phyloP scores from a whole-genome alignment of 2,797 vertebrate species.

The Hylomyscus alleni region DNA sequence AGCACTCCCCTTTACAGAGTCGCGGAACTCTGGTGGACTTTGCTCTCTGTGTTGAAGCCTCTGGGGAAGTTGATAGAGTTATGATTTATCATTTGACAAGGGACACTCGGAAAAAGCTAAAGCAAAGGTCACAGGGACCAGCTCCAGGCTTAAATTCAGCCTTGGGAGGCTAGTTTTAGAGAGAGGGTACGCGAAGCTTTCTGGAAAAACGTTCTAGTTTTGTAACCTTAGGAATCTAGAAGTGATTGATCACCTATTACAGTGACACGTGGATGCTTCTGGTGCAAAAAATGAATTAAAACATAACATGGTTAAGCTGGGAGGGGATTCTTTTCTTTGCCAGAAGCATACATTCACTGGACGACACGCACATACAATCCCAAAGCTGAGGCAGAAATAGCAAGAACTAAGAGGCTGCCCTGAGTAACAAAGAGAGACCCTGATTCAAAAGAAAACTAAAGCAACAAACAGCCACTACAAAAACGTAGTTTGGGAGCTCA shows the following conservation, averaged over 20 bases:
- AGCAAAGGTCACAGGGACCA: slow-evolving; percentile 65
- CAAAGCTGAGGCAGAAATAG: background rate
- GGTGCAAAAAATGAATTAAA: background rate
- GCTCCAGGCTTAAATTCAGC: slow-evolving; percentile 31
- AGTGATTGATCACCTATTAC: background rate
- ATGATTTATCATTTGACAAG: slow-evolving; percentile 65
- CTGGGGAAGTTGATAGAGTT: slow-evolving; percentile 69
- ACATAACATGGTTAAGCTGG: background rate
- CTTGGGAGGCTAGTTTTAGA: background rate
- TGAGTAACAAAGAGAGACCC: background rate
- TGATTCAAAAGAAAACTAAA: background rate
- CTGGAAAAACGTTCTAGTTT: background rate
- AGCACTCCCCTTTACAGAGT: background rate
- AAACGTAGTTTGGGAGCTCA: background rate
- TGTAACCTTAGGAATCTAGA: background rate
- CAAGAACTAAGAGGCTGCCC: background rate
- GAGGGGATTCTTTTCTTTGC: background rate
- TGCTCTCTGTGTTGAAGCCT: slow-evolving; percentile 63
- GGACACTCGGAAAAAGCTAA: slow-evolving; percentile 65
- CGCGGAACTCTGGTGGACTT: background rate
- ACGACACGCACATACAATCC: background rate
- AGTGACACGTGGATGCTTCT: background rate
- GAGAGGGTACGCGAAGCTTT: background rate
- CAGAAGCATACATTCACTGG: background rate
- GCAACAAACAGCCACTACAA: background rate